Conservation (phyloP, 2,113 vertebrate genomes). For the Hemichromis elongatus region DNA sequence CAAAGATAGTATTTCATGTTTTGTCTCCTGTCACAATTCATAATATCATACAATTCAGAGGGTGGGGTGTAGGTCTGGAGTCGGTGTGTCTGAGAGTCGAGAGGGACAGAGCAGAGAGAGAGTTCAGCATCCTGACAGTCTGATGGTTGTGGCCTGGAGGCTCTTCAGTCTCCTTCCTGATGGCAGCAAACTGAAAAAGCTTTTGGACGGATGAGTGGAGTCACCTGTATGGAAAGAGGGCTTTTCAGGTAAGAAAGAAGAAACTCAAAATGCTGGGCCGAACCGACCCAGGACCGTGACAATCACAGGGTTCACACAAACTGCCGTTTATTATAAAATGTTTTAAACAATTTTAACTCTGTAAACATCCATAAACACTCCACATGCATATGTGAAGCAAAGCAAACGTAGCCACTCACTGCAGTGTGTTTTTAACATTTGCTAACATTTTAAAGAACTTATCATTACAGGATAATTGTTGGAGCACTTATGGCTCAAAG, state of each 20-base stretch:
- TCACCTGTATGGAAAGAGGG: no score
- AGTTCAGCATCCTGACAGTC: neutral
- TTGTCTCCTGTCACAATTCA: no score
- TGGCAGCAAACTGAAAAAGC: neutral
- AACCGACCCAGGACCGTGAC: no score
- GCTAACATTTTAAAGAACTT: neutral
- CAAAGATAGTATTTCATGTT: no score
- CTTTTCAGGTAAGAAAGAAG: no score
- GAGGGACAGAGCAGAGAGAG: neutral
- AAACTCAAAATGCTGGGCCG: no score
- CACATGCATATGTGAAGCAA: accelerated
- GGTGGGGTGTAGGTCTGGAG: accelerated
- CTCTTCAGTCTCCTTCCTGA: neutral
- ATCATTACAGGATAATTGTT: neutral
- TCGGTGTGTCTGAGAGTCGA: neutral
- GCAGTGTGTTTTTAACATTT: neutral
- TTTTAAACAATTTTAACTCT: no score
- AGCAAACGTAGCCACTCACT: neutral
- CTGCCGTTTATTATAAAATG: neutral
- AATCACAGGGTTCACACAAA: neutral
- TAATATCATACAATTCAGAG: no score
- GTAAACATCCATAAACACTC: neutral
- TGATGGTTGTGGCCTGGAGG: neutral
- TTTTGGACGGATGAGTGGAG: neutral
- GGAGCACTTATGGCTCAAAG: neutral